Evolutionary conservation across 2,888 invertebrate species (phyloP).

Genomic region (Nemurella pictetii): DNA sequence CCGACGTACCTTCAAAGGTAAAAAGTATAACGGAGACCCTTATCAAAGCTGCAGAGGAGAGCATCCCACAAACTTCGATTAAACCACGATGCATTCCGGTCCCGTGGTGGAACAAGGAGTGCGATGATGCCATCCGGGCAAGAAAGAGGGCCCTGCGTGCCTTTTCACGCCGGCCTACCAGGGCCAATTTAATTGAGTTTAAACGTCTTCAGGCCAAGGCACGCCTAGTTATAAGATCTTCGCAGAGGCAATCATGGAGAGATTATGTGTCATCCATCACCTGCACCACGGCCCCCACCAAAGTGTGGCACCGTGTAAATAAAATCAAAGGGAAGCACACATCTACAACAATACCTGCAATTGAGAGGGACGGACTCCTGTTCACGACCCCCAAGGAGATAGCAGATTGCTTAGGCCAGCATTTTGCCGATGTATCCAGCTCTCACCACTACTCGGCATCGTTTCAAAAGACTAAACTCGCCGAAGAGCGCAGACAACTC

Average conservation of each 20-base stretch:
- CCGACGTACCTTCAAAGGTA: too few species aligned
- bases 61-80: neutral
- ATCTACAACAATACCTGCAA: neutral
- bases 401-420: neutral
- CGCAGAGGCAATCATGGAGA: slow-evolving; percentile 18
- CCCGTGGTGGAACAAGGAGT: slow-evolving; percentile 29
- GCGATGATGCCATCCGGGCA: slow-evolving; percentile 9
- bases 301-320: too few species aligned
- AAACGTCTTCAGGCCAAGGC: slow-evolving; percentile 1
- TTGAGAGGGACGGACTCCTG: neutral
- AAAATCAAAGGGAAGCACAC: slow-evolving; percentile 7
- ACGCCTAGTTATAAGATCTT: neutral
- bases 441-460: neutral
- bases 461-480: too few species aligned
- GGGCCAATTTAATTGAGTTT: neutral
- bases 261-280: too few species aligned
- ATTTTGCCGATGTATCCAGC: neutral
- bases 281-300: too few species aligned
- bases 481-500: neutral
- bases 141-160: slow-evolving; percentile 15
- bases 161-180: neutral
- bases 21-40: too few species aligned
- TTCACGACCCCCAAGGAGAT: neutral
- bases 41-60: neutral
- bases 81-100: slow-evolving; percentile 6